phyloP scores from a whole-genome alignment of 2,797 vertebrate species.

The Jordanella pulchra region DNA sequence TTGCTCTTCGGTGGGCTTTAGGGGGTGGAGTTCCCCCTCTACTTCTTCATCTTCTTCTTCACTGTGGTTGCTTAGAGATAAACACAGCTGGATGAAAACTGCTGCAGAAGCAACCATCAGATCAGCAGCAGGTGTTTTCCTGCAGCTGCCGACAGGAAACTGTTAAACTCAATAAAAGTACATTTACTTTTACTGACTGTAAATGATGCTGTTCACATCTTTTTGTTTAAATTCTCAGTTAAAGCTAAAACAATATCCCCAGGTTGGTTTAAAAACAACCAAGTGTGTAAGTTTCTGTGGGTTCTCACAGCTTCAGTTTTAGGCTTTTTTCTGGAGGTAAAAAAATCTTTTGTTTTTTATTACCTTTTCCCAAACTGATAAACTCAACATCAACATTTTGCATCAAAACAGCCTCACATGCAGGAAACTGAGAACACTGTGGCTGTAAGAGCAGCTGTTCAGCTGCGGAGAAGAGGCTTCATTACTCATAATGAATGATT shows the following conservation, averaged over 20 bases:
- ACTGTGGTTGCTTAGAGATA: neutral
- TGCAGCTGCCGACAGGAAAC: constrained; percentile 1
- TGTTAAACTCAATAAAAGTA: neutral
- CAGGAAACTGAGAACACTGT: too few species aligned
- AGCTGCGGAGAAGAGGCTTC: too few species aligned
- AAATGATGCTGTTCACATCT: neutral
- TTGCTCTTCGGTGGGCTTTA: neutral
- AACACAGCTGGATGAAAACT: constrained; percentile 12
- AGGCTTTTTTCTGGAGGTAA: too few species aligned
- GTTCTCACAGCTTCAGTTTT: neutral
- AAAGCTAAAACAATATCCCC: neutral
- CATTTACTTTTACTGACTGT: neutral
- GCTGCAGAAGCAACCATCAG: neutral
- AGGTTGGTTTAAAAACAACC: neutral
- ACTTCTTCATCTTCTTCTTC: neutral
- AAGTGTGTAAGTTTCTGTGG: too few species aligned
- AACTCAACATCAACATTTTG: too few species aligned
- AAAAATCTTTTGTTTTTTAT: too few species aligned
- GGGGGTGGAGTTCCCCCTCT: constrained; percentile 9
- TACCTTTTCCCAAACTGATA: too few species aligned
- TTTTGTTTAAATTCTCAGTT: neutral
- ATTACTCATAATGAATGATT: too few species aligned
- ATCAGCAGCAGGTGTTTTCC: neutral
- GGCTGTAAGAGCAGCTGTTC: too few species aligned
- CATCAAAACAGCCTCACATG: too few species aligned